Evolutionary conservation across 2,113 vertebrate genomes (phyloP).

Genomic region (Pimephales promelas): DNA sequence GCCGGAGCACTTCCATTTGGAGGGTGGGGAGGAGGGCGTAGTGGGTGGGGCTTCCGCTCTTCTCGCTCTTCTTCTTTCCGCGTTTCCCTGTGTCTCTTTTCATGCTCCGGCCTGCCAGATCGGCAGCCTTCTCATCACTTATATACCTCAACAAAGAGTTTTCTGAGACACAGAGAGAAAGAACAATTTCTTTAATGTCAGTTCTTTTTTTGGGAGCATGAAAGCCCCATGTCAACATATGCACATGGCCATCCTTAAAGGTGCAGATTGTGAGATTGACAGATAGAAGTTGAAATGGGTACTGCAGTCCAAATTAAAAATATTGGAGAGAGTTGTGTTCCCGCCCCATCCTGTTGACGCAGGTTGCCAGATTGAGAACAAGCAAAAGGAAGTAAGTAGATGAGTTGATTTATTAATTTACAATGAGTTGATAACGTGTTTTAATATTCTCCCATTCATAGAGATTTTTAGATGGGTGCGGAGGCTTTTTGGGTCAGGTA

Average conservation of each 20-base stretch:
- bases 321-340: no score
- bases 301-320: no score
- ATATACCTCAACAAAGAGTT: conserved; percentile 91
- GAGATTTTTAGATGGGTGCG: no score
- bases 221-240: neutral
- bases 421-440: no score
- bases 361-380: no score
- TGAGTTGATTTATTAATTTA: no score
- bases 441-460: no score
- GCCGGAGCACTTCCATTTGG: conserved; percentile 88
- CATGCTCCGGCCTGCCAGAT: conserved; percentile 87
- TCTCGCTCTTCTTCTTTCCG: conserved; percentile 93
- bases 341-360: no score
- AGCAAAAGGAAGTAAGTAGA: no score
- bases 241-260: neutral
- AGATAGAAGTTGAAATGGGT: no score
- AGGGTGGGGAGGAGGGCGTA: conserved; percentile 88
- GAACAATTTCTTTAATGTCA: conserved; percentile 7
- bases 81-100: conserved; percentile 92
- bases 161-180: conserved; percentile 74
- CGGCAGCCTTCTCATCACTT: conserved; percentile 89
- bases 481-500: no score
- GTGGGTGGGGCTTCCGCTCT: conserved; percentile 92
- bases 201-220: neutral
- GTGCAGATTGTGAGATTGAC: no score